Percentiles rank a stretch among this genome's conserved stretches.
Evolutionary conservation across 1,140 invertebrate species (phyloP).

Genomic region (Dreissena polymorpha): DNA sequence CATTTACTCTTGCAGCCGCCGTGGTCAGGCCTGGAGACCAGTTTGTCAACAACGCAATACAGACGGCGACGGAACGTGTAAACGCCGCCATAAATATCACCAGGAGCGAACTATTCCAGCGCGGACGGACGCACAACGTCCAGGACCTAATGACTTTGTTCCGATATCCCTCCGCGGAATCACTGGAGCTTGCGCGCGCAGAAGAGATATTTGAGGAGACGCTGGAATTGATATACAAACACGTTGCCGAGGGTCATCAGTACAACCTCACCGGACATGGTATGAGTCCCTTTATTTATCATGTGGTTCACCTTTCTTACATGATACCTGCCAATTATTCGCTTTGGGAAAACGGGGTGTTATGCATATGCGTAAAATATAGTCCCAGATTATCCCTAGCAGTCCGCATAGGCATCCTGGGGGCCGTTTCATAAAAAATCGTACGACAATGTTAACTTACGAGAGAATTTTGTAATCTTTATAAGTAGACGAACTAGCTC

Average conservation of each 20-base stretch:
- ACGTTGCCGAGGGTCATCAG: slow-evolving; percentile 87
- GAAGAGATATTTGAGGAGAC: slow-evolving; percentile 97
- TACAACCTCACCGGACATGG: slow-evolving; percentile 79
- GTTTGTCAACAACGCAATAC: slow-evolving; percentile 83
- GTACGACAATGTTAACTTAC: no score
- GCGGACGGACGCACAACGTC: slow-evolving; percentile 73
- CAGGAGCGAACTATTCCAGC: slow-evolving; percentile 85
- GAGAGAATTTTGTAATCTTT: no score
- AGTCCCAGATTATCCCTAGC: no score
- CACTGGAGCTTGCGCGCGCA: slow-evolving; percentile 90
- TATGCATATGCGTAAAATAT: no score
- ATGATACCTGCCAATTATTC: no score
- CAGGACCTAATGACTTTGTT: slow-evolving; percentile 87
- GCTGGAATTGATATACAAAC: slow-evolving; percentile 90
- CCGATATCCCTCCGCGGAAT: slow-evolving; percentile 89
- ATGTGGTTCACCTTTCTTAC: no score
- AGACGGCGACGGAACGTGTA: slow-evolving; percentile 88
- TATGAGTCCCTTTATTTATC: slow-evolving; percentile 31
- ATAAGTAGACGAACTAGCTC: no score
- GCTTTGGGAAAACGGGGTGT: no score
- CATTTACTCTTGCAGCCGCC: slow-evolving; percentile 15
- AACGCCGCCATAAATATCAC: slow-evolving; percentile 94
- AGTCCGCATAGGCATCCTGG: no score
- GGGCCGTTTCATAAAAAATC: no score
- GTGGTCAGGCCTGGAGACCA: slow-evolving; percentile 82